A percentile compares a stretch with the other conserved stretches of the same genome.
Evolutionary conservation across 2,113 vertebrate genomes (phyloP).

Genomic region (Pseudonaja textilis): DNA sequence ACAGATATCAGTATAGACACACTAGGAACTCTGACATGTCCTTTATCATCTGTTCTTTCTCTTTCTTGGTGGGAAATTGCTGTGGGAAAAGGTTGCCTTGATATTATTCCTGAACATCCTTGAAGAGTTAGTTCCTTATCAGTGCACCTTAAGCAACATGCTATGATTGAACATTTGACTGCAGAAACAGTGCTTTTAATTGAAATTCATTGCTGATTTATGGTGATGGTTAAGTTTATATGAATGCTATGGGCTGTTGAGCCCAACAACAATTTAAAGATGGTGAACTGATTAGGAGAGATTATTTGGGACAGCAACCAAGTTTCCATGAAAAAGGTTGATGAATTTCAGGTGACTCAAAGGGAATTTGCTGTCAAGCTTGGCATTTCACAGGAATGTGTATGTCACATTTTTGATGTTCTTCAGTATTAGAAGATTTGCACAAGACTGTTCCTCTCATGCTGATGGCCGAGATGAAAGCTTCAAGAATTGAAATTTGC

Average conservation of each 20-base stretch:
- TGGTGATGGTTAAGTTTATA: not conserved
- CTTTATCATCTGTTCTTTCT: not conserved
- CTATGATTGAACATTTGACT: not conserved
- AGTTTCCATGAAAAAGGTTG: not conserved
- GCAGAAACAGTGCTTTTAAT: not conserved
- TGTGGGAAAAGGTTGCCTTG: not conserved
- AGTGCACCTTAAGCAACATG: not conserved
- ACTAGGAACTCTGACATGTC: not conserved
- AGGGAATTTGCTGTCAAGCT: not conserved
- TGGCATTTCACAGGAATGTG: not conserved
- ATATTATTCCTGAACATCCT: not conserved
- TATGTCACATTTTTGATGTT: not conserved
- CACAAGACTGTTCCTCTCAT: not conserved
- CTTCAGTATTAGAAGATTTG: not conserved
- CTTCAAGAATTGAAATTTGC: not conserved
- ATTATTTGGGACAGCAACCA: not conserved
- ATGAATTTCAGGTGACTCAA: not conserved
- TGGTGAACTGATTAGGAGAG: not conserved
- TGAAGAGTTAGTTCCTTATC: not conserved
- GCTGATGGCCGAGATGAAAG: not conserved
- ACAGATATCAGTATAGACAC: not conserved
- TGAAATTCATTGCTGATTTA: not conserved
- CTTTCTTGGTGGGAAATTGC: not conserved
- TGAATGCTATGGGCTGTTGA: not conserved
- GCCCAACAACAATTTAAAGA: not conserved